Conservation (phyloP, 64 coral and sea anemone genomes). For the Montipora foliosa region DNA sequence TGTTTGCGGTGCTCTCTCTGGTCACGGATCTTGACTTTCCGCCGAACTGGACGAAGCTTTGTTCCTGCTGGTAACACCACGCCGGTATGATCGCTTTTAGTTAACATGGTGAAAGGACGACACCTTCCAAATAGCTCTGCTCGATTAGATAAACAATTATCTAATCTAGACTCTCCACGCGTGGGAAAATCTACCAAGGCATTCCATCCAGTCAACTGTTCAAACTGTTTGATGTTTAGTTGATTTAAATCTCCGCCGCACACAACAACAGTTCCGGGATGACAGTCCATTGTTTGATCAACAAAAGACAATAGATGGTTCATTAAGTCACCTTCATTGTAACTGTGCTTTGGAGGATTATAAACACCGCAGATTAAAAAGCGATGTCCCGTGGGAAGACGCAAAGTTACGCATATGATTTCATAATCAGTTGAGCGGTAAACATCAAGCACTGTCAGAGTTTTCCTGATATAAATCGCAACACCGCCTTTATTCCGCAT, state of each 20-base stretch:
- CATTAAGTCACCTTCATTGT: slow-evolving; percentile 52
- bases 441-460: slow-evolving; percentile 36
- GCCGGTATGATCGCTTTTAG: slow-evolving; percentile 41
- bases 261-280: slow-evolving; percentile 6
- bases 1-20: slow-evolving; percentile 29
- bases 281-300: slow-evolving; percentile 1
- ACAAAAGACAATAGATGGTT: slow-evolving; percentile 16
- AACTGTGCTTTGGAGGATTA: slow-evolving; percentile 46
- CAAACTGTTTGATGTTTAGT: slow-evolving; percentile 19
- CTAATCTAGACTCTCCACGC: slow-evolving; percentile 10
- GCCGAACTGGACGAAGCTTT: slow-evolving; percentile 36
- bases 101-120: slow-evolving; percentile 36
- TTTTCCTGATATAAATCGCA: slow-evolving; percentile 57
- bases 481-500: slow-evolving; percentile 42
- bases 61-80: slow-evolving; percentile 53
- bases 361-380: slow-evolving; percentile 52
- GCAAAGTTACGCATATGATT: slow-evolving; percentile 41
- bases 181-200: slow-evolving; percentile 14
- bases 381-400: slow-evolving; percentile 28
- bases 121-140: slow-evolving; percentile 5
- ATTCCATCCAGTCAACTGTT: slow-evolving; percentile 15
- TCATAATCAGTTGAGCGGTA: slow-evolving; percentile 32
- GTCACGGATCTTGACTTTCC: slow-evolving; percentile 39
- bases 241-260: slow-evolving; percentile 10
- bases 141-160: slow-evolving; percentile 5